Evolutionary conservation across 1,140 invertebrate genomes (phyloP).

Genomic region (Drosophila tropicalis): DNA sequence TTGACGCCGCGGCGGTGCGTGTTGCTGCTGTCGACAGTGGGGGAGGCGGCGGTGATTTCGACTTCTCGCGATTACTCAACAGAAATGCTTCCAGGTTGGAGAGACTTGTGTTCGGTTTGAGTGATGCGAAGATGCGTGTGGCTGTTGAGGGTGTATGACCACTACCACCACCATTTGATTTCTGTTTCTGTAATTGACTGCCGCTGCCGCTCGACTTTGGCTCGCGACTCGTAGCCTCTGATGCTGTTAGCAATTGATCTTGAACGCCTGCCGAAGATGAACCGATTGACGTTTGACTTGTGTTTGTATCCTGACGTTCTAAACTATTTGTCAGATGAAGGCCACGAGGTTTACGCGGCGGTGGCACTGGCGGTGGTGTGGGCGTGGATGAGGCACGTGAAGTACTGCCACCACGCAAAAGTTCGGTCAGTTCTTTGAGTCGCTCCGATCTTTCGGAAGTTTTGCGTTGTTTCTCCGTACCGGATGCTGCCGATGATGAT

Average conservation of each 20-base stretch:
- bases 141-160: slow-evolving; percentile 40
- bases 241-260: slow-evolving; percentile 1
- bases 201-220: not conserved
- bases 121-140: slow-evolving; percentile 61
- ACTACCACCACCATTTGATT: slow-evolving; percentile 3
- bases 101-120: slow-evolving; percentile 80
- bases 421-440: slow-evolving; percentile 90
- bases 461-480: slow-evolving; percentile 74
- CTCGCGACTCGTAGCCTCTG: not conserved
- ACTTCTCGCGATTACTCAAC: slow-evolving; percentile 78
- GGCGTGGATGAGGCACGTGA: slow-evolving; percentile 76
- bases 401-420: slow-evolving; percentile 84
- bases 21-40: slow-evolving; percentile 47
- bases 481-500: slow-evolving; percentile 20
- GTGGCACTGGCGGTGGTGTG: slow-evolving; percentile 82
- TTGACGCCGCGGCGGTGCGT: slow-evolving; percentile 82
- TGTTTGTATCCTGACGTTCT: slow-evolving; percentile 60
- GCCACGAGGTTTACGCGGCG: slow-evolving; percentile 71
- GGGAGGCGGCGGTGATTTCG: slow-evolving; percentile 80
- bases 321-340: slow-evolving; percentile 46
- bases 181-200: slow-evolving; percentile 12
- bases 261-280: not conserved
- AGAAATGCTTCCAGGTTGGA: slow-evolving; percentile 81
- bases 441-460: slow-evolving; percentile 86
- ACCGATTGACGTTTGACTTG: slow-evolving; percentile 40